Percentiles rank a stretch among this genome's conserved stretches.
These are phyloP conservation scores for Cariama cristata DNA, from an alignment of 2,113 vertebrate genomes.

Conservation along the genomic window DNA sequence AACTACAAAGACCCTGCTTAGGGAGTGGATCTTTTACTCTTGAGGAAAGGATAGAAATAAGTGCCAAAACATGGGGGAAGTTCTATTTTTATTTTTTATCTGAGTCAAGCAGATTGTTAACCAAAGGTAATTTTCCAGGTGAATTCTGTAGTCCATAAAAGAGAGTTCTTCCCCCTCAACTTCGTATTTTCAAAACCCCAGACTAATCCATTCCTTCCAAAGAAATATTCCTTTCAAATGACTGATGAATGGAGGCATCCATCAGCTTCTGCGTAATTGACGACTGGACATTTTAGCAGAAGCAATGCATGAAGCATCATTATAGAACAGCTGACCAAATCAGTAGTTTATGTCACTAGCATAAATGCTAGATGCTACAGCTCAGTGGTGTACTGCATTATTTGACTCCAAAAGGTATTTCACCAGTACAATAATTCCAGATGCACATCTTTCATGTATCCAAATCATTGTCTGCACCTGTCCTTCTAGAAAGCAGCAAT, in stretches of 20 bases:
- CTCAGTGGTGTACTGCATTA: conserved; percentile 61
- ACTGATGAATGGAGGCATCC: conserved; percentile 24
- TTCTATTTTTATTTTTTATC: neutral
- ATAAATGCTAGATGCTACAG: conserved; percentile 72
- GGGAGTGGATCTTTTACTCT: neutral
- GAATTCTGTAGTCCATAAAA: neutral
- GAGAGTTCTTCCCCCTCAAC: neutral
- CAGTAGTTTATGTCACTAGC: conserved; percentile 29
- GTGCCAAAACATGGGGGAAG: fast-evolving
- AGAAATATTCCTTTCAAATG: conserved; percentile 54
- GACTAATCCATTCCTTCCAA: neutral
- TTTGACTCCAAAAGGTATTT: conserved; percentile 35
- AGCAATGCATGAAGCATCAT: conserved; percentile 31
- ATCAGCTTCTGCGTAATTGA: conserved; percentile 35
- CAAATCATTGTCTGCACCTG: neutral
- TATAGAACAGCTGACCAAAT: conserved; percentile 59
- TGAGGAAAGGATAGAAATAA: neutral
- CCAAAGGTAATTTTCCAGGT: neutral
- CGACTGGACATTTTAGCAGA: neutral
- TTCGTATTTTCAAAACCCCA: conserved; percentile 4
- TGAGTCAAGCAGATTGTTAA: neutral
- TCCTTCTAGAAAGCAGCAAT: neutral
- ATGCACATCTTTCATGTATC: conserved; percentile 12
- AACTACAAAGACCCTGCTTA: neutral
- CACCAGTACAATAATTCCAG: conserved; percentile 37